phyloP scores from a whole-genome alignment of 2,888 invertebrate genomes.

The Coecobrya sp. region DNA sequence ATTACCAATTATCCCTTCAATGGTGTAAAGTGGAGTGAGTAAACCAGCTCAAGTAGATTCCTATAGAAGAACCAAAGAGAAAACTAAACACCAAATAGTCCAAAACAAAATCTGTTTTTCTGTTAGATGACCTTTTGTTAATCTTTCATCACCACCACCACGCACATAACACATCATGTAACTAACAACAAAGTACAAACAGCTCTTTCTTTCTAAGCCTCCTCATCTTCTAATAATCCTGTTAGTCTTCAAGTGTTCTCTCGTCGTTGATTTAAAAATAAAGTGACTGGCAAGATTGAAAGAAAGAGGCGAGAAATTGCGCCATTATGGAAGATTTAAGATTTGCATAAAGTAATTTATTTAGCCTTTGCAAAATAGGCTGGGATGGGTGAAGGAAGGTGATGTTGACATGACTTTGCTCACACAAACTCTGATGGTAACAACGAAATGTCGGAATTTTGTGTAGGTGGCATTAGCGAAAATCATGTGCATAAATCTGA shows the following conservation, averaged over 20 bases:
- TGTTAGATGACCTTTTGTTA: not conserved
- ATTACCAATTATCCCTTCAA: not conserved
- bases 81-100: not conserved
- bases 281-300: not conserved
- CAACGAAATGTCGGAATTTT: not conserved
- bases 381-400: not conserved
- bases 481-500: not conserved
- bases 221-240: not conserved
- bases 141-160: not conserved
- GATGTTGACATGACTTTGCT: not conserved
- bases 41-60: not conserved
- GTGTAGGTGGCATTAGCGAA: not conserved
- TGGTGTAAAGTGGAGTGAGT: not conserved
- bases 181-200: not conserved
- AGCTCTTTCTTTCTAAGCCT: not conserved
- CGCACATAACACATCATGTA: not conserved
- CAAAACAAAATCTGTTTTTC: conserved; percentile 1
- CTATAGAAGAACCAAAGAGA: not conserved
- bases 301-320: not conserved
- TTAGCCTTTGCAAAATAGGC: not conserved
- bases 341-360: not conserved
- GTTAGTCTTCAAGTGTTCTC: not conserved
- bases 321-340: not conserved
- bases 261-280: not conserved
- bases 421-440: not conserved